phyloP scores from a whole-genome alignment of 1,140 invertebrate species.

The Apolygus lucorum region DNA sequence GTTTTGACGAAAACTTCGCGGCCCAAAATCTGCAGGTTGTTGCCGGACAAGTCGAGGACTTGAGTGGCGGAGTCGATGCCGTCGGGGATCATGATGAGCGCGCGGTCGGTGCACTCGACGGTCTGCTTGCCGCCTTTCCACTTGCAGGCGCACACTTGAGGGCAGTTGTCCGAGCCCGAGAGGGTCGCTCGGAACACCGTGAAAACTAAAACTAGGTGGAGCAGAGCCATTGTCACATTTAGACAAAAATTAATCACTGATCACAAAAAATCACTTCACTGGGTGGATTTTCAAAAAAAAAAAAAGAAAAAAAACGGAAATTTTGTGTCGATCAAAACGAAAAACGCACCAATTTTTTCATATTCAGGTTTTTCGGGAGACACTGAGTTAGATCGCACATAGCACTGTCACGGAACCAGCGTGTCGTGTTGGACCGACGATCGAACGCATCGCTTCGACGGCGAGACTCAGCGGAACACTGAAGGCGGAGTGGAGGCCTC shows the following conservation, averaged over 20 bases:
- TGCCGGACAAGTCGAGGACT: constrained; percentile 78
- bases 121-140: constrained; percentile 88
- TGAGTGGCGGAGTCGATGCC: constrained; percentile 77
- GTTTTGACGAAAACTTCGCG: constrained; percentile 69
- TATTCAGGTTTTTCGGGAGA: background rate
- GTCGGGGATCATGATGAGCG: constrained; percentile 69
- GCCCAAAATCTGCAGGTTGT: constrained; percentile 71
- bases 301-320: background rate
- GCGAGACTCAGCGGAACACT: constrained; percentile 13
- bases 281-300: too few species aligned
- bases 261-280: constrained; percentile 11
- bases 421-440: too few species aligned
- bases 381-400: background rate
- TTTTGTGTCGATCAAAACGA: constrained; percentile 15
- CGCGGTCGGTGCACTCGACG: constrained; percentile 74
- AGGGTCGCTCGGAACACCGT: constrained; percentile 14
- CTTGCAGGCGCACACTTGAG: constrained; percentile 74
- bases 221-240: constrained; percentile 23
- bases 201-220: constrained; percentile 26
- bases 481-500: constrained; percentile 27
- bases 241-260: constrained; percentile 9
- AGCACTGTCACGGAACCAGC: too few species aligned
- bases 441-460: too few species aligned
- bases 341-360: constrained; percentile 19
- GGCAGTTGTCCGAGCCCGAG: constrained; percentile 48